A percentile compares a stretch with the other conserved stretches of the same genome.
These are phyloP conservation scores for Xylophagus ater DNA, from an alignment of 2,888 invertebrate species.

Conservation along the genomic window DNA sequence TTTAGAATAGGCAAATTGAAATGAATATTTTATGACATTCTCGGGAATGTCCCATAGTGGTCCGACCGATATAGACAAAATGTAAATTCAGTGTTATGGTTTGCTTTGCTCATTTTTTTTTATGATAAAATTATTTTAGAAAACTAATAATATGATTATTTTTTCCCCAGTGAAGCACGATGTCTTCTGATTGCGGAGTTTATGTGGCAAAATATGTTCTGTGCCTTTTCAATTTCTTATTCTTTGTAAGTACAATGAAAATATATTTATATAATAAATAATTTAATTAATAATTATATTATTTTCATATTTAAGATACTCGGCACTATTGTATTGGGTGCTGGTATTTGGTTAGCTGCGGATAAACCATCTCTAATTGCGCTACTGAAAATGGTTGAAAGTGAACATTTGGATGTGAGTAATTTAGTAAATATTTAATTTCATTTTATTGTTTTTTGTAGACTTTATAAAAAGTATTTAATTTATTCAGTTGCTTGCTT, in stretches of 20 bases:
- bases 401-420: conserved; percentile 47
- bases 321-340: conserved; percentile 50
- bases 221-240: conserved; percentile 60
- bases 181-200: conserved; percentile 47
- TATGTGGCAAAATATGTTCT: conserved; percentile 59
- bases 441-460: not conserved
- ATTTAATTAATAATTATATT: too few species aligned
- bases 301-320: conserved; percentile 31
- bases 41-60: too few species aligned
- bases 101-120: too few species aligned
- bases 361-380: conserved; percentile 56
- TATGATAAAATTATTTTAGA: too few species aligned
- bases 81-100: too few species aligned
- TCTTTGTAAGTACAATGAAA: conserved; percentile 63
- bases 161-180: conserved; percentile 19
- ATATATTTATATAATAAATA: too few species aligned
- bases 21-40: too few species aligned
- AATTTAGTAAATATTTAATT: conserved; percentile 6
- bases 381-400: conserved; percentile 46
- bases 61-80: too few species aligned
- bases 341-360: conserved; percentile 57
- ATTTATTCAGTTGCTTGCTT: not conserved
- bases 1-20: too few species aligned
- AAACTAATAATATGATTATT: too few species aligned
- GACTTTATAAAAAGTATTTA: too few species aligned